Evolutionary conservation across 92 coral and sea anemone species (phyloP).

Genomic region (Hydrozoanthus gracilis): DNA sequence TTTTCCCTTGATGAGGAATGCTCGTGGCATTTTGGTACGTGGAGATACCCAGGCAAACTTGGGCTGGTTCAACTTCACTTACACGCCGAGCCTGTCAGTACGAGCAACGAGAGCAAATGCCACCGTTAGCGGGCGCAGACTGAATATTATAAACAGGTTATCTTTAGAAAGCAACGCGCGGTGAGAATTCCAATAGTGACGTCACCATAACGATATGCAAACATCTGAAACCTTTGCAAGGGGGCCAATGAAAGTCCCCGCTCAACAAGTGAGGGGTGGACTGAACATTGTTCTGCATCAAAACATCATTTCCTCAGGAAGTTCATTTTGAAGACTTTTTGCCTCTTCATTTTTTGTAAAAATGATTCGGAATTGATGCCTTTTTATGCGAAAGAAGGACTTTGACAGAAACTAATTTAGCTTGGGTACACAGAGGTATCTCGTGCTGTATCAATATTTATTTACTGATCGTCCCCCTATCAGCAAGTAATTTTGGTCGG

Average conservation of each 20-base stretch:
- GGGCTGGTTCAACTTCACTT: conserved; percentile 43
- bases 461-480: conserved; percentile 68
- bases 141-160: conserved; percentile 31
- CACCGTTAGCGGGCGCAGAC: conserved; percentile 51
- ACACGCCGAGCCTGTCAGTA: conserved; percentile 29
- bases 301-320: conserved; percentile 37
- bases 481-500: conserved; percentile 66
- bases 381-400: not conserved
- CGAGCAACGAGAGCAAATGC: conserved; percentile 26
- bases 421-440: conserved; percentile 28
- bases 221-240: conserved; percentile 35
- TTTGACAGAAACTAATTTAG: not conserved
- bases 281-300: not conserved
- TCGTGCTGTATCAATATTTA: conserved; percentile 57
- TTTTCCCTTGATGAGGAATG: conserved; percentile 83
- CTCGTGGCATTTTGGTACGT: conserved; percentile 81
- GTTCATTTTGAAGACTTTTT: not conserved
- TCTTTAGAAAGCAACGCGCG: conserved; percentile 36
- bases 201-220: conserved; percentile 40
- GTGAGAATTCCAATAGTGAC: conserved; percentile 53
- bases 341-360: not conserved
- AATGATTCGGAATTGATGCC: not conserved
- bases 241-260: conserved; percentile 50
- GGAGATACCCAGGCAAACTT: conserved; percentile 43
- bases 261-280: not conserved